These are phyloP conservation scores for Rhinoraja longicauda DNA, from an alignment of 2,797 vertebrate genomes.

Conservation along the genomic window DNA sequence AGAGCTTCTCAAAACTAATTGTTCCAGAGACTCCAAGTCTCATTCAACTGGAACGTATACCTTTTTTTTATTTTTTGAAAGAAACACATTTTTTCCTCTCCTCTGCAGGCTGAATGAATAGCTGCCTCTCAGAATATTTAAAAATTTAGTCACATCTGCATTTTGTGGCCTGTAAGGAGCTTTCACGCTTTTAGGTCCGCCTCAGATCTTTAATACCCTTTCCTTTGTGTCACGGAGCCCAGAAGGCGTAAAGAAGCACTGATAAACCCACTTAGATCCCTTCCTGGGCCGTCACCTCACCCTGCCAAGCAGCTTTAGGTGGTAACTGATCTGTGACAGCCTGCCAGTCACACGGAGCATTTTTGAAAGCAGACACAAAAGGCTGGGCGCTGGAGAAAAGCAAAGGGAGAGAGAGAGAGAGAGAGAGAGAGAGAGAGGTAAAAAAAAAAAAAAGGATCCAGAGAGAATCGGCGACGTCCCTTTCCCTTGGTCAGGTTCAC, in stretches of 20 bases:
- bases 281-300: conserved; percentile 97
- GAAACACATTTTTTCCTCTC: conserved; percentile 75
- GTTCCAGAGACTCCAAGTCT: conserved; percentile 56
- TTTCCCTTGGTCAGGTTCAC: conserved; percentile 56
- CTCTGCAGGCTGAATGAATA: conserved; percentile 79
- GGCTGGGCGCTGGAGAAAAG: conserved; percentile 74
- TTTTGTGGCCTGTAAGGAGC: conserved; percentile 96
- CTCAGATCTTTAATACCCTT: conserved; percentile 99
- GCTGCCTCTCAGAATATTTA: conserved; percentile 86
- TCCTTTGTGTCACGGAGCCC: conserved; percentile 98
- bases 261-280: conserved; percentile 99
- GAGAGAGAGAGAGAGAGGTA: conserved; percentile 56
- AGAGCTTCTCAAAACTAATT: conserved; percentile 36
- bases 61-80: conserved; percentile 71
- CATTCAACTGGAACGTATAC: conserved; percentile 76
- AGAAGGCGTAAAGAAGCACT: conserved; percentile 98
- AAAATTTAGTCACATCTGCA: conserved; percentile 97
- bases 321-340: conserved; percentile 99
- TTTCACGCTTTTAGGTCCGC: conserved; percentile 99
- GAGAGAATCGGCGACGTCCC: conserved; percentile 66
- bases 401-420: conserved; percentile 58
- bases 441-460: conserved; percentile 69
- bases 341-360: conserved; percentile 98
- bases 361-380: conserved; percentile 99
- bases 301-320: conserved; percentile 98